Evolutionary conservation across 2,113 vertebrate species (phyloP).

Genomic region (Paramormyrops kingsleyae): DNA sequence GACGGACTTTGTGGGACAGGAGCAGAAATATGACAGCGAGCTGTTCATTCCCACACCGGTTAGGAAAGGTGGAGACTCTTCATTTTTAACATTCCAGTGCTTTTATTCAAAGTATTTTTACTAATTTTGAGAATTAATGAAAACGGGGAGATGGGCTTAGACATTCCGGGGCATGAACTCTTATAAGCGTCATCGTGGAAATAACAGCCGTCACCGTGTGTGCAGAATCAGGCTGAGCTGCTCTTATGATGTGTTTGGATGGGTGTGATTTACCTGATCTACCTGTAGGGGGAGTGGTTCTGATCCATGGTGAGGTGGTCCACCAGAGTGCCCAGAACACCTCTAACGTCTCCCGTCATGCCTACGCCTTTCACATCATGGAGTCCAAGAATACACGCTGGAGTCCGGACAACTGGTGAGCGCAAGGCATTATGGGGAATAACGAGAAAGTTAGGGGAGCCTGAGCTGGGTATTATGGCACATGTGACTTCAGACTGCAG

Average conservation of each 20-base stretch:
- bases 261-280: not conserved
- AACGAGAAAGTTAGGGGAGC: not conserved
- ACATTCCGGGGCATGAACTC: not conserved
- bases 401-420: conserved; percentile 91
- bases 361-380: conserved; percentile 90
- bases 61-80: conserved; percentile 70
- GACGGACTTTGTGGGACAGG: conserved; percentile 72
- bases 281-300: conserved; percentile 68
- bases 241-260: not conserved
- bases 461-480: not conserved
- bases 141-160: not conserved
- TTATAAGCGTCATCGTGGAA: not conserved
- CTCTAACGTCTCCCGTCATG: conserved; percentile 73
- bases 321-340: conserved; percentile 82
- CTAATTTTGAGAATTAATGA: not conserved
- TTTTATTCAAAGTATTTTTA: not conserved
- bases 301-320: conserved; percentile 88
- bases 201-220: not conserved
- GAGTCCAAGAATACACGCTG: conserved; percentile 73
- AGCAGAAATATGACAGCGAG: conserved; percentile 53
- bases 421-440: not conserved
- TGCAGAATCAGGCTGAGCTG: not conserved
- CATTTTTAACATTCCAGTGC: not conserved
- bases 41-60: conserved; percentile 71
- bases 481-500: not conserved